Conservation (phyloP, 2,888 invertebrate species). For the Leucania comma region DNA sequence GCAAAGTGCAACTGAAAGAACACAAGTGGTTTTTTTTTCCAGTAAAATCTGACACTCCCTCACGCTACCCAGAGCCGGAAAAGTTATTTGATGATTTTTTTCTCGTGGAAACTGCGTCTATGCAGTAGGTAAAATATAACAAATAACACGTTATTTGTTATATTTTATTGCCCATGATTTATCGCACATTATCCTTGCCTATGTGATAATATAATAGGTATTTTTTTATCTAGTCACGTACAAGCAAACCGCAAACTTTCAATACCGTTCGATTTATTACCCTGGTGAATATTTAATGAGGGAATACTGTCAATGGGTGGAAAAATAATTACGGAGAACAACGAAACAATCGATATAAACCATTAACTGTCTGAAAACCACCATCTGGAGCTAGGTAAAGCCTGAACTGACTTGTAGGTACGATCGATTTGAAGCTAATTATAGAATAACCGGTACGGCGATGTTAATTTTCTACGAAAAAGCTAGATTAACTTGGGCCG, state of each 20-base stretch:
- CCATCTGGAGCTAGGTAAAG: conserved; percentile 51
- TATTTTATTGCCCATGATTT: conserved; percentile 10
- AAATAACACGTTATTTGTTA: conserved; percentile 19
- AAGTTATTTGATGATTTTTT: no score
- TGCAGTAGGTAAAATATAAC: no score
- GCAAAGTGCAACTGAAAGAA: no score
- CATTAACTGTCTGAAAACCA: conserved; percentile 37
- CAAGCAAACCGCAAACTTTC: background rate
- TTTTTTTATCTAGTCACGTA: background rate
- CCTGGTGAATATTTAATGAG: conserved; percentile 39
- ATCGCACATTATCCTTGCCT: background rate
- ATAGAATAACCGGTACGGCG: conserved; percentile 7
- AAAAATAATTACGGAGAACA: conserved; percentile 19
- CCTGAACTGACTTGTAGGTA: conserved; percentile 34
- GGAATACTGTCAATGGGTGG: conserved; percentile 42
- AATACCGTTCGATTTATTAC: conserved; percentile 9
- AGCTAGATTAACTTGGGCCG: conserved; percentile 8
- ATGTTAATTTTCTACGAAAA: conserved; percentile 28
- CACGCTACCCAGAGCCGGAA: no score
- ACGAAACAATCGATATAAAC: conserved; percentile 40
- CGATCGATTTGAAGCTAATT: conserved; percentile 28
- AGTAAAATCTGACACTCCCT: no score
- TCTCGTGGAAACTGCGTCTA: background rate
- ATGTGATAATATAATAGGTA: conserved; percentile 3
- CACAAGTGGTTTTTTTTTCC: no score